These are phyloP conservation scores for Euura saliciscinereae DNA, from an alignment of 1,140 invertebrate species.

Conservation along the genomic window DNA sequence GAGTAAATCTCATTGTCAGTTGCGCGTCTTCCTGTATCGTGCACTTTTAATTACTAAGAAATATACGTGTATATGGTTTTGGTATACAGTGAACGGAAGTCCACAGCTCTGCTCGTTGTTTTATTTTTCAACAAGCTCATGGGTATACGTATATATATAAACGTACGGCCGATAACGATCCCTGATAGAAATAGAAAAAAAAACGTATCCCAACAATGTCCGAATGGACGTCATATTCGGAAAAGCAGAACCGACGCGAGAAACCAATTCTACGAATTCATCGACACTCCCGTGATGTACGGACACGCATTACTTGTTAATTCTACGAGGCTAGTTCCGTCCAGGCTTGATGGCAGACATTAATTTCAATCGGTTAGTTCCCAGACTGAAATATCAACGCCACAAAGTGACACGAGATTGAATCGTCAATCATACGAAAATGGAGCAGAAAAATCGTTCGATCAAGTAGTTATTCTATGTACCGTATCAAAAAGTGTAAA, in stretches of 20 bases:
- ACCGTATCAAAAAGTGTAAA: slow-evolving; percentile 10
- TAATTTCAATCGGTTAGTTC: no score
- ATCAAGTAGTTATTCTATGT: not conserved
- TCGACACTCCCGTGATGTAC: slow-evolving; percentile 53
- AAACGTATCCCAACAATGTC: not conserved
- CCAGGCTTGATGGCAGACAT: slow-evolving; percentile 14
- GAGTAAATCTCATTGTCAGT: no score
- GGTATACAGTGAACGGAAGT: no score
- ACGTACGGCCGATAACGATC: not conserved
- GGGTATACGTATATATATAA: not conserved
- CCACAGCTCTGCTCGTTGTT: no score
- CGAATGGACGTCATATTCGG: no score
- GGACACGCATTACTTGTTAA: slow-evolving; percentile 55
- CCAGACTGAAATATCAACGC: no score
- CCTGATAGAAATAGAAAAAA: not conserved
- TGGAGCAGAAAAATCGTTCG: not conserved
- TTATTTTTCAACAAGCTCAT: no score
- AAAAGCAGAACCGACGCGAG: not conserved
- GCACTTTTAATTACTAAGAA: no score
- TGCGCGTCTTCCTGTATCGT: no score
- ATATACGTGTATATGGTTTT: no score
- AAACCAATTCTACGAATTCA: slow-evolving; percentile 51
- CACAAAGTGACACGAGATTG: no score
- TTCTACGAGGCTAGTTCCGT: slow-evolving; percentile 53
- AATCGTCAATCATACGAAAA: not conserved